Base-by-base conservation (phyloP, 2,113 vertebrate species). In the Eulemur rufifrons region DNA sequence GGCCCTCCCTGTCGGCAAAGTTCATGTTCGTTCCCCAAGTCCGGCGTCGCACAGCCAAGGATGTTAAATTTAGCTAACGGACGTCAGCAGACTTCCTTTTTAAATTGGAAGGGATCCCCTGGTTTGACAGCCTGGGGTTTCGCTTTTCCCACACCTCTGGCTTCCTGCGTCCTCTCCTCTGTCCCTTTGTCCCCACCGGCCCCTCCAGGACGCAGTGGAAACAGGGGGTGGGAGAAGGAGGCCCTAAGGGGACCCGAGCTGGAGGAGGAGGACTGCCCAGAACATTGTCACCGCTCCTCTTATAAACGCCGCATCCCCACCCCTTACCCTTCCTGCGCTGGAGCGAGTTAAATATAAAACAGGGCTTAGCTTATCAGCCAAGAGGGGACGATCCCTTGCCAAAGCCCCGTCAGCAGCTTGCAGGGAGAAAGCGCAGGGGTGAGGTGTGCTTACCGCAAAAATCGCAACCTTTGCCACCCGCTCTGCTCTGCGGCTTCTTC, bases 261-360 rank as follows among this genome's bases (percentile, higher is more conserved):
- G 96, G 61, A 59, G 80, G 95, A 84, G 73, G 29, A 94, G 96
- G 86, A 92, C 45, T 0, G n/a, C 47, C 59, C 77, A 92, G 93
- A 98, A 88, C 37, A 89, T 66, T 97, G 98, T 95, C 95, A 39
- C 92, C 50, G 91, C 95, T 98, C 83, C 82, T 89, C 96, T 98
- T 98, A 98, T 97, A 98, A 98, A 95, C 96, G 74, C 37, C 11
- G 0, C 87, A 97, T 90, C 96, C 80, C 97, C 97, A 92, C 96
- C 97, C 97, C 96, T 96, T 96, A 90, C 97, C 97, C 97, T 98
- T 97, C 97, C 97, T 95, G 97, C 97, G 77, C 97, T 71, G 94
- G 81, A 95, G 94, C 27, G 94, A 98, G 99, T 99, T 99, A 99
- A 99, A 99, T 98, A 99, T 99, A 98, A 98, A 99, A 98, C 98